Conservation (phyloP, 1,140 invertebrate genomes). For the Tetramorium alpestre region DNA sequence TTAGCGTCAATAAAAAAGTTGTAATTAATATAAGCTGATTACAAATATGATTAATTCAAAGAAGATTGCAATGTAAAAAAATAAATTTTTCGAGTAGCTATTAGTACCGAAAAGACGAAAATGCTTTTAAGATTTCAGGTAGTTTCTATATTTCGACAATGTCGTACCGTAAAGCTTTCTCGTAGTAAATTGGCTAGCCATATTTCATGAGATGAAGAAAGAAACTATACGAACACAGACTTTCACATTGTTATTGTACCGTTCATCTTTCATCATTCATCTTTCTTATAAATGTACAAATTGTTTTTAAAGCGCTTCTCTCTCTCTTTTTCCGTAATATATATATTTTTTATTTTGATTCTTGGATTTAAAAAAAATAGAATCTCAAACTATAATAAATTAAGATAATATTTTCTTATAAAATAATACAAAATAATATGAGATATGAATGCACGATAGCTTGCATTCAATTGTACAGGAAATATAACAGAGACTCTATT, state of each 20-base stretch:
- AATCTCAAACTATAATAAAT: background rate
- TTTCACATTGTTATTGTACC: background rate
- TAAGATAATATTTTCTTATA: background rate
- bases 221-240: background rate
- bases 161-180: background rate
- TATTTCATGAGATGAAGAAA: background rate
- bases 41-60: background rate
- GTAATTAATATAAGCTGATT: background rate
- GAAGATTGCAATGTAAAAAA: background rate
- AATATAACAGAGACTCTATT: constrained; percentile 18
- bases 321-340: background rate
- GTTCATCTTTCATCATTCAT: background rate
- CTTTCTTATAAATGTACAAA: background rate
- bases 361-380: background rate
- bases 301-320: background rate
- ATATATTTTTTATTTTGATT: background rate
- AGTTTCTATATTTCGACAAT: background rate
- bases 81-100: background rate
- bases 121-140: background rate
- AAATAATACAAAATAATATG: background rate
- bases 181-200: background rate
- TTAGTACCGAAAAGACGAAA: background rate
- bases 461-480: constrained; percentile 15
- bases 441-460: background rate
- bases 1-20: background rate